Evolutionary conservation across 2,888 invertebrate species (phyloP), one percentile per base, ranked within the genome.

Genomic region (Gonocerus acuteangulatus): DNA sequence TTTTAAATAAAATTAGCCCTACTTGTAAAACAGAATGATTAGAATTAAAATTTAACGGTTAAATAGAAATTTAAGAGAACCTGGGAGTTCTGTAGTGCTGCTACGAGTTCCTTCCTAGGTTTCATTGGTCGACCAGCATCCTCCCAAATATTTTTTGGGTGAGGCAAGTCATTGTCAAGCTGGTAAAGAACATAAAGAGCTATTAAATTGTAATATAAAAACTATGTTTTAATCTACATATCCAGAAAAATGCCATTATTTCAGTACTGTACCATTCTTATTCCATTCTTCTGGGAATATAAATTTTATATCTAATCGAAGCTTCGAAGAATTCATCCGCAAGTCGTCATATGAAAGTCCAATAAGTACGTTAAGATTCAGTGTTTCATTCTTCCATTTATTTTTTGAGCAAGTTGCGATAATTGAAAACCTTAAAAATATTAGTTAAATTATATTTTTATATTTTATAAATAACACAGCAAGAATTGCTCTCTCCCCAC

Each of bases 111-210:
- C 3, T 42, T 42, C 13, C 6, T 16, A 27, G 34, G 52, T 18
- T 27, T 13, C 4, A 19, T 52, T 3, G 54, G 54, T n/a, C 23
- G 11, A 22, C 44, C 44, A 1, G 16, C 7, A 22, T 42, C 11
- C 19, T 54, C 16, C 54, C 54, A 54, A 18, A 54, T 27, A 15
- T 16, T 18, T 42, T 54, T 54, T 1, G 54, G 54, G 21, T 39
- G 19, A 1, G 42, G 23, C 23, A 44, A n/a, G 9, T 11, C 22
- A 42, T 42, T 21, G 19, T 27, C 44, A 23, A 54, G 15, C 36
- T 16, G 15, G 18, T 44, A 44, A 19, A 54, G 21, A 23, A n/a
- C 44, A 54, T 44, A 54, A 6, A 22, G 18, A 42, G 42, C 54
- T 54, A 22, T n/a, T 16, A 42, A 54, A 27, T 3, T 16, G 3